Evolutionary conservation across 2,113 vertebrate genomes (phyloP), one percentile per base, ranked within the genome.

Genomic region (Heliornis fulica): DNA sequence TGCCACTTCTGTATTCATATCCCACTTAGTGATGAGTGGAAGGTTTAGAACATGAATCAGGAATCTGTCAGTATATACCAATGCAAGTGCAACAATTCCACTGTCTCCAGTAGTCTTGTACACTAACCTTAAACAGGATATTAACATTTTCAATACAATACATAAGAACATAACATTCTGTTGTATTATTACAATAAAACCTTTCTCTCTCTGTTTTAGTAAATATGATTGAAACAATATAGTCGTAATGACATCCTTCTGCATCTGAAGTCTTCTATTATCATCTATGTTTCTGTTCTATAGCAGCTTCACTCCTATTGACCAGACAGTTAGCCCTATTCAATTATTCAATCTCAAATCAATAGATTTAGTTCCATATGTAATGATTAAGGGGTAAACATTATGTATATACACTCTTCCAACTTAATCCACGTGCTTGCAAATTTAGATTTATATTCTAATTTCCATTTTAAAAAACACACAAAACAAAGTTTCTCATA

Each of bases 311-410:
- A 65, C 82, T 94, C 66, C 82, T 94, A 98, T 96, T 79, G 90
- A 98, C 41, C 87, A 95, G 69, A 69, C 92, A 97, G 95, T 97
- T 97, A 97, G 94, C 56, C 50, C 80, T 92, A 82, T 93, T 98
- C 97, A 97, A 96, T 97, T 97, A 98, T 94, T 97, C 96, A 97
- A 97, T 97, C 68, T 50, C 72, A 78, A 82, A 95, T 97, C 97
- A 94, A 97, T 97, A 96, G 57, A 97, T 93, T 87, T 83, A 96
- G 86, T 69, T 96, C 83, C 34, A 34, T 13, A 10, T 61, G 22
- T 83, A 93, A 93, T 60, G 50, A 46, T 74, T 89, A 66, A 94
- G 90, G 81, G 93, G 48, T 89, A 97, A 97, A 97, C 43, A 57
- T 54, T 90, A 75, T 14, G 17, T 38, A 81, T 63, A 87, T 22